Base-by-base conservation (phyloP, 2,888 invertebrate genomes). In the Lamproptera curius region DNA sequence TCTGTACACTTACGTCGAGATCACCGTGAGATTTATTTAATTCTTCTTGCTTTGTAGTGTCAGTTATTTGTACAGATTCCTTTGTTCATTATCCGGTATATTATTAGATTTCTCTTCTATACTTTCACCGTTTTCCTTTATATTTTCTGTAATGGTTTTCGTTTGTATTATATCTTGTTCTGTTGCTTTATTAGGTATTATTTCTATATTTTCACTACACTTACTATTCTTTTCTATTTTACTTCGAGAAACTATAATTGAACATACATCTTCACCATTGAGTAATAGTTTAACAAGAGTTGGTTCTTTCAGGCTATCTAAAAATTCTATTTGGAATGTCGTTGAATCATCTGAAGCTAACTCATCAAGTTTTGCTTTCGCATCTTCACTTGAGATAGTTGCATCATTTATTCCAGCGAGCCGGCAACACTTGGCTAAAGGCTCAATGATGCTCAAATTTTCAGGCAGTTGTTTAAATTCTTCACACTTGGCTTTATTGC, bases 361-460 rank as follows among this genome's bases (percentile, higher is more conserved):
- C 42, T 63, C 72, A 26, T 85, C 77, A 6, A 87, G 62, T 57
- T 78, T 81, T 16, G 63, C 65, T 57, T 76, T 80, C 1, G 72
- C 73, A 20, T 52, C 56, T 51, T 87, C 73, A 44, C 89, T 80
- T 74, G 90, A 88, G 14, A 69, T 61, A 4, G 62, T 55, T 2
- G 89, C 68, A 9, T 84, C 89, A 9, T 74, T 68, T 0, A 89
- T 83, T 38, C 88, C 77, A 34, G 82, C 77, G 28, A 93, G 67
- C 6, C 89, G 81, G 58, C 92, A 93, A 62, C 92, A 91, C 57
- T 90, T 90, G 0, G 92, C 92, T 41, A 92, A 70, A 0, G 91
- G 89, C 38, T 91, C 89, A 35, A 90, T 85, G 10, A 74, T 61
- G 0, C 86, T 76, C 0, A 93, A 64, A 42, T 91, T 90, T 53